Percentiles rank a stretch among this genome's conserved stretches.
Evolutionary conservation across 92 coral and sea anemone genomes (phyloP).

Genomic region (Palythoa caribaeorum): DNA sequence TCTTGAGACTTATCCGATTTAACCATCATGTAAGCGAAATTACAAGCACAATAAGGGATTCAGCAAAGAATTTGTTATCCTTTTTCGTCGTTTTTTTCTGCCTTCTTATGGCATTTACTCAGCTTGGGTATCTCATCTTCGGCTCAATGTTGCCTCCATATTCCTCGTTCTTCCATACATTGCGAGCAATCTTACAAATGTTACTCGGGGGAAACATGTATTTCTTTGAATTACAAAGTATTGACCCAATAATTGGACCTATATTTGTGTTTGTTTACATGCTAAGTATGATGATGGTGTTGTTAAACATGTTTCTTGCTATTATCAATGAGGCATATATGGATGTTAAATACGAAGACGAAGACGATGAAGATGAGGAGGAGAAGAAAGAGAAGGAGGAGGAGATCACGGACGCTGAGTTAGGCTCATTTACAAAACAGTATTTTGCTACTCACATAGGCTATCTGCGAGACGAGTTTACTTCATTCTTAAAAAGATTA

Average conservation of each 20-base stretch:
- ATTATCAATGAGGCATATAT: constrained; percentile 74
- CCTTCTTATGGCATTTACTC: constrained; percentile 69
- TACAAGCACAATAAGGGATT: constrained; percentile 67
- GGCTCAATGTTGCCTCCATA: constrained; percentile 68
- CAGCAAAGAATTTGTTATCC: constrained; percentile 62
- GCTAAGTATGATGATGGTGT: constrained; percentile 66
- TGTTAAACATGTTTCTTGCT: constrained; percentile 77
- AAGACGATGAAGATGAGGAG: constrained; percentile 19
- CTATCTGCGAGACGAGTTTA: constrained; percentile 49
- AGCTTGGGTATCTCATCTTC: constrained; percentile 72
- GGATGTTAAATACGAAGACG: constrained; percentile 47
- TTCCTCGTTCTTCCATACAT: constrained; percentile 72
- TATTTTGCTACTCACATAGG: constrained; percentile 58
- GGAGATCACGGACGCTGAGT: constrained; percentile 69
- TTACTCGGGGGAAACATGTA: constrained; percentile 76
- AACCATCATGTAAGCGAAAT: constrained; percentile 78
- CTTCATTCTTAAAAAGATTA: constrained; percentile 53
- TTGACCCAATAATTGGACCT: constrained; percentile 70
- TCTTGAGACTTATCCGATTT: constrained; percentile 73
- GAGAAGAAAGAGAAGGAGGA: constrained; percentile 29
- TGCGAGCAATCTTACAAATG: constrained; percentile 76
- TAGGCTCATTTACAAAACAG: constrained; percentile 67
- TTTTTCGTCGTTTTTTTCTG: constrained; percentile 61
- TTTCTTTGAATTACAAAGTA: constrained; percentile 68
- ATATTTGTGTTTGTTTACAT: constrained; percentile 75